Evolutionary conservation across 1,140 invertebrate genomes (phyloP), one percentile per base, ranked within the genome.

Genomic region (Dendroctonus ponderosae): DNA sequence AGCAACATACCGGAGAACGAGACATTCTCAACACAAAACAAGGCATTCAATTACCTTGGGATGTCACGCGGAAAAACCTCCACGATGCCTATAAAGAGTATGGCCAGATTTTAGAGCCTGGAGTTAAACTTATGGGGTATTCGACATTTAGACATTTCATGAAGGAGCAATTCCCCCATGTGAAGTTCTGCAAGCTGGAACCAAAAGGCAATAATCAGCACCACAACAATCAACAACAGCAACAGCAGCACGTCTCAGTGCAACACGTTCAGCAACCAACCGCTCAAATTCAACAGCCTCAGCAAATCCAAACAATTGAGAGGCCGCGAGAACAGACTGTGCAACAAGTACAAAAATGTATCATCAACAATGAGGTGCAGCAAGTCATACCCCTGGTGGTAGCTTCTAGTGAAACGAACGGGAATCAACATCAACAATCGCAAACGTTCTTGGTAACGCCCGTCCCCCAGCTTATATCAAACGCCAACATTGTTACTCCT

Each of bases 131-230:
- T 2, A 89, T 92, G 88, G 89, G 89, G 0, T 92, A 90, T 71
- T 90, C 89, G 0, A 90, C 88, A 15, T 92, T 92, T 78, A 80
- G 89, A 61, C 85, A 88, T 71, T 91, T 91, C 72, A 87, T 91
- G 85, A 90, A 90, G 74, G 87, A 89, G 71, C 89, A 91, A 74
- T 91, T 91, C 78, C 89, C 89, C 2, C 86, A 90, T 72, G 85
- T 91, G 2, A 88, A 87, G 74, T 91, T 91, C 75, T 85, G 85
- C 61, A 89, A 89, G 78, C 77, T 85, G 38, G 87, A 89, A 67
- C 72, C 82, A 42, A 81, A 81, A 53, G 82, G 81, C 68, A 80
- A 79, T 76, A 62, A 67, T 67, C 8, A 76, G 79, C 39, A 77
- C 77, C 76, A 79, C 12, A 70, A 72, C 44, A 76, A 79, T 66